Conservation (phyloP, 1,140 invertebrate species). For the Dendrolimus punctatus region DNA sequence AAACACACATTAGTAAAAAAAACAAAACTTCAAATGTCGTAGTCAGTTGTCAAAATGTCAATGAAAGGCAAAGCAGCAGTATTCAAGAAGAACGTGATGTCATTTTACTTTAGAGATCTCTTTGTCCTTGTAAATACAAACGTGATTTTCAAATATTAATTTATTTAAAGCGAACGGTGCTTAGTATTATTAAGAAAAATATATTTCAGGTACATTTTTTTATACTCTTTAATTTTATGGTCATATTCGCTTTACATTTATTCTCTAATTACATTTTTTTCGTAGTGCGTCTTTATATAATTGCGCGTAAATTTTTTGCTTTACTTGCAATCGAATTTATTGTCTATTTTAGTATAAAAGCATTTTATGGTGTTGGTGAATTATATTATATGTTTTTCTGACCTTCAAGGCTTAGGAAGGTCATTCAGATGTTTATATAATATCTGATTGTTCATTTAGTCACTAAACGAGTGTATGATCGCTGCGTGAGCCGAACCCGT, state of each 20-base stretch:
- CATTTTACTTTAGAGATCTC: conserved; percentile 12
- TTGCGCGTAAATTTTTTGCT: conserved; percentile 1
- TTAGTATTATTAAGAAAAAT: neutral
- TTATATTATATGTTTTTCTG: conserved; percentile 17
- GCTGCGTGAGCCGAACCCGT: neutral
- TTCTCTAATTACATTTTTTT: no score
- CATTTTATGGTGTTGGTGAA: conserved; percentile 3
- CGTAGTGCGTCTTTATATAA: neutral
- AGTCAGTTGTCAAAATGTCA: no score
- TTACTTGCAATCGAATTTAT: neutral
- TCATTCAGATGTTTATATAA: conserved; percentile 59
- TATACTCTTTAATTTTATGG: neutral
- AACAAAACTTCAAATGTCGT: no score
- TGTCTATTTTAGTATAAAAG: neutral
- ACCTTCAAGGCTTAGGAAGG: conserved; percentile 51
- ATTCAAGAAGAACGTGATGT: conserved; percentile 8
- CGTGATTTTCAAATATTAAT: conserved; percentile 16
- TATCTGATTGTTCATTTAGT: conserved; percentile 28
- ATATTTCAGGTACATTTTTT: neutral
- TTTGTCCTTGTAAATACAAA: conserved; percentile 29
- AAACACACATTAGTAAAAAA: no score
- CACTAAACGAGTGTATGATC: conserved; percentile 15
- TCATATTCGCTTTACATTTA: no score
- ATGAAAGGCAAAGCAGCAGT: no score
- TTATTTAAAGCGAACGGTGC: conserved; percentile 6